Percentiles rank a stretch among this genome's conserved stretches.
phyloP scores from a whole-genome alignment of 1,140 invertebrate species.

The Saccostrea cuccullata region DNA sequence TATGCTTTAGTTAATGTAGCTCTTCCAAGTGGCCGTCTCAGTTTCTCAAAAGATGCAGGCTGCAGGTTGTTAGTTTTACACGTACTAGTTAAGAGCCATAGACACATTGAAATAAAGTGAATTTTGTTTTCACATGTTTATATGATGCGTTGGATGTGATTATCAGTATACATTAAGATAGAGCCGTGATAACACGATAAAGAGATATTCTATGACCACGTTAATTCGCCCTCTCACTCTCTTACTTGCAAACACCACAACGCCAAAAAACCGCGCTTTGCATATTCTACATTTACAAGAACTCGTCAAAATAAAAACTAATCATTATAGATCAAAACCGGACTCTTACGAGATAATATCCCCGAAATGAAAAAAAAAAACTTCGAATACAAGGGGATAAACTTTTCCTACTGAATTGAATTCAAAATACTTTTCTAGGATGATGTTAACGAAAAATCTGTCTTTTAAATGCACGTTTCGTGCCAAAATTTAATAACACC shows the following conservation, averaged over 20 bases:
- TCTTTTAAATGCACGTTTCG: constrained; percentile 20
- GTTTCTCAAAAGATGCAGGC: neutral
- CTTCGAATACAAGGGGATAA: neutral
- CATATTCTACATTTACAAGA: constrained; percentile 10
- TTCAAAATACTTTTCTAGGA: neutral
- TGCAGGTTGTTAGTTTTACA: constrained; percentile 29
- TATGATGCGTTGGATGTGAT: constrained; percentile 33
- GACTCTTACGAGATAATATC: neutral
- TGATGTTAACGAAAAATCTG: constrained; percentile 2
- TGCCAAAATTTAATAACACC: constrained; percentile 29
- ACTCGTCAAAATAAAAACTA: constrained; percentile 1
- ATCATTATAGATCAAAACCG: neutral
- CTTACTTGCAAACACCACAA: neutral
- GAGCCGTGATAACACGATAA: constrained; percentile 15
- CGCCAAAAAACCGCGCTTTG: constrained; percentile 3
- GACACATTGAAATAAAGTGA: constrained; percentile 36
- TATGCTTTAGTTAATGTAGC: constrained; percentile 32
- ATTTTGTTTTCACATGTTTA: constrained; percentile 35
- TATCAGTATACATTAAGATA: constrained; percentile 32
- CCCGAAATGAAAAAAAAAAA: neutral
- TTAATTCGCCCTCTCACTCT: constrained; percentile 13
- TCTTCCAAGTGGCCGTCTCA: constrained; percentile 23
- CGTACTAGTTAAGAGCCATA: constrained; percentile 32
- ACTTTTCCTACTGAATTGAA: neutral
- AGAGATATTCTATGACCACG: constrained; percentile 26